Evolutionary conservation across 2,113 vertebrate genomes (phyloP).

Genomic region (Mionectes macconnelli): DNA sequence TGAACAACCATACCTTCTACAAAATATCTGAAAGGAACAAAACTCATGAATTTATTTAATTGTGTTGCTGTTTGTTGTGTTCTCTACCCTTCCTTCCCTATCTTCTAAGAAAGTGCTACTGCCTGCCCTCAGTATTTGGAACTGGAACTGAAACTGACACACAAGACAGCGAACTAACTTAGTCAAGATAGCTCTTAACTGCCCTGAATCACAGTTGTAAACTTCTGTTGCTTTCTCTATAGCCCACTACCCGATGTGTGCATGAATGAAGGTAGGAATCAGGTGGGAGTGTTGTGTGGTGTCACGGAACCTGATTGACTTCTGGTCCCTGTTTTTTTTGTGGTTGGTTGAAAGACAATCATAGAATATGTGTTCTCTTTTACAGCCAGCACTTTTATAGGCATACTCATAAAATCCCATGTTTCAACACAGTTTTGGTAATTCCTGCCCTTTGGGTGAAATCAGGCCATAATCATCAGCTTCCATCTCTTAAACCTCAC

Average conservation of each 20-base stretch:
- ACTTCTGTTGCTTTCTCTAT: background rate
- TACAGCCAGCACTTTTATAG: background rate
- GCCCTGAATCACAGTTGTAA: background rate
- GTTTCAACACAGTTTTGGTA: background rate
- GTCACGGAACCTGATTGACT: background rate
- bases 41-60: background rate
- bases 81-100: fast-evolving
- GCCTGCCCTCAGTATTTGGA: background rate
- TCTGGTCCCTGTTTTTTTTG: background rate
- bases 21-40: background rate
- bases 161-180: background rate
- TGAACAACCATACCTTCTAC: background rate
- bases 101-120: background rate
- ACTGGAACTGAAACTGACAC: background rate
- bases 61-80: background rate
- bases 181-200: background rate
- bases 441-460: background rate
- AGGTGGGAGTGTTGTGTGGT: background rate
- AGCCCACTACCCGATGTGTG: background rate
- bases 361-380: background rate
- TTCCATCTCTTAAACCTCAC: background rate
- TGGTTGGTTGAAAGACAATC: background rate
- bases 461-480: background rate
- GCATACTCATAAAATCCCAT: background rate
- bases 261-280: background rate